Evolutionary conservation across 2,888 invertebrate genomes (phyloP).

Genomic region (Ichneumoninae sp.): DNA sequence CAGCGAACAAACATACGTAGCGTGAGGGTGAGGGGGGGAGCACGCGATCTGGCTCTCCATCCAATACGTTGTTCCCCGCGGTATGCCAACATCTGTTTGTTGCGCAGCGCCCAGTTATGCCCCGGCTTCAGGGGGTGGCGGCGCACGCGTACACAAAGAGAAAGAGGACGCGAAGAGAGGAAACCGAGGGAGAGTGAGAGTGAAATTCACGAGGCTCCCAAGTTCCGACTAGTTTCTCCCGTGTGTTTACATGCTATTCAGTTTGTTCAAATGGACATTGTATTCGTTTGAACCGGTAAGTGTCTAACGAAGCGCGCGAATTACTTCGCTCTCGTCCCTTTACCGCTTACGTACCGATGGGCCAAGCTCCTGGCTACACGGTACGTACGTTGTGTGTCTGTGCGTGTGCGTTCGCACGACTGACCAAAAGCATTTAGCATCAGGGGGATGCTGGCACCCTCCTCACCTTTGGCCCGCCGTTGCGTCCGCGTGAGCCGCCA

Average conservation of each 20-base stretch:
- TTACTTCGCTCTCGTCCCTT: conserved; percentile 63
- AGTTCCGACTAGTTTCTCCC: conserved; percentile 37
- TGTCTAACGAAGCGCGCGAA: conserved; percentile 73
- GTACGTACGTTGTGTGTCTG: conserved; percentile 68
- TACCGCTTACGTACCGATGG: conserved; percentile 43
- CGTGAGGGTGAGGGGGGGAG: conserved; percentile 5
- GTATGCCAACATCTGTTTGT: conserved; percentile 24
- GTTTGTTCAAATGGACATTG: conserved; percentile 72
- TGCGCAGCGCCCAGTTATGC: conserved; percentile 21
- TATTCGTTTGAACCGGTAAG: conserved; percentile 74
- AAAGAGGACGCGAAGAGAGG: background rate
- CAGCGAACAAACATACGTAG: conserved; percentile 1
- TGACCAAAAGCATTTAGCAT: conserved; percentile 40
- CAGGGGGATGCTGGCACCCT: background rate
- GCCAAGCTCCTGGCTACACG: conserved; percentile 46
- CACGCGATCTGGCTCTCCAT: conserved; percentile 31
- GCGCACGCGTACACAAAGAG: conserved; percentile 11
- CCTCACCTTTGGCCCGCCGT: background rate
- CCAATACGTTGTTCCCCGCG: conserved; percentile 30
- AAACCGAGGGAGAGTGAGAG: background rate
- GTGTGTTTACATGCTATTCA: conserved; percentile 71
- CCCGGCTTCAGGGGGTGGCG: background rate
- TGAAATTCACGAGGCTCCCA: conserved; percentile 24
- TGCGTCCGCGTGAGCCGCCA: background rate
- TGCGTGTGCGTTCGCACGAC: conserved; percentile 34